These are phyloP conservation scores for Epizoanthus stellaris DNA, from an alignment of 92 coral and sea anemone genomes.

Conservation along the genomic window DNA sequence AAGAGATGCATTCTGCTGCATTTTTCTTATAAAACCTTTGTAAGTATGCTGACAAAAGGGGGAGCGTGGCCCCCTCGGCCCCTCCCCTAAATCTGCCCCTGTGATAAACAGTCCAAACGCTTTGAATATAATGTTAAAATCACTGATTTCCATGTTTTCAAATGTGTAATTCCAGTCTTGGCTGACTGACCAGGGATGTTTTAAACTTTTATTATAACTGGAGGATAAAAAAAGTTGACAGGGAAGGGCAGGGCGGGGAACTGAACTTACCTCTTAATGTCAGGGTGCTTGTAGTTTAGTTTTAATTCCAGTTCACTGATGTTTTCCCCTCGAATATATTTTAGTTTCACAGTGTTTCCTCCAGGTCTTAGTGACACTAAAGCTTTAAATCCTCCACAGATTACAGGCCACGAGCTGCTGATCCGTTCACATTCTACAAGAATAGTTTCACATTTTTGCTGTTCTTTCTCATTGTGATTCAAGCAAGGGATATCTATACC, in stretches of 20 bases:
- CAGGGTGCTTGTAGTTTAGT: conserved; percentile 57
- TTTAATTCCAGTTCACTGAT: conserved; percentile 39
- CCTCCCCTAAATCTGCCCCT: too few species aligned
- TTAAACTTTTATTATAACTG: too few species aligned
- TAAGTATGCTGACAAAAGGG: too few species aligned
- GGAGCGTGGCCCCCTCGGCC: too few species aligned
- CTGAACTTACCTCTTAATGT: conserved; percentile 61
- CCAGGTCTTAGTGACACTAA: conserved; percentile 73
- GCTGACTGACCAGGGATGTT: too few species aligned
- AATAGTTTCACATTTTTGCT: conserved; percentile 28
- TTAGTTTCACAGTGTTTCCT: conserved; percentile 65
- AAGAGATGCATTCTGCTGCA: too few species aligned
- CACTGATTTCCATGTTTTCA: too few species aligned
- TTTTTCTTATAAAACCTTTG: too few species aligned
- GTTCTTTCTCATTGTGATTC: neutral
- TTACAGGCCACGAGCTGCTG: conserved; percentile 77
- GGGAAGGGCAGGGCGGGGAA: neutral
- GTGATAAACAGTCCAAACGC: too few species aligned
- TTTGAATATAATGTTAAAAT: too few species aligned
- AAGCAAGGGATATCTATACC: neutral
- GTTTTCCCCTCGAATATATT: conserved; percentile 29
- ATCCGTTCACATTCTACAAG: conserved; percentile 53
- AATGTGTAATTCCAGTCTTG: too few species aligned
- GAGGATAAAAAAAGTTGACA: too few species aligned
- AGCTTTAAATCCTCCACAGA: conserved; percentile 78